Evolutionary conservation across 2,888 invertebrate genomes (phyloP), one percentile per base, ranked within the genome.

Genomic region (Stegana nigrithorax): DNA sequence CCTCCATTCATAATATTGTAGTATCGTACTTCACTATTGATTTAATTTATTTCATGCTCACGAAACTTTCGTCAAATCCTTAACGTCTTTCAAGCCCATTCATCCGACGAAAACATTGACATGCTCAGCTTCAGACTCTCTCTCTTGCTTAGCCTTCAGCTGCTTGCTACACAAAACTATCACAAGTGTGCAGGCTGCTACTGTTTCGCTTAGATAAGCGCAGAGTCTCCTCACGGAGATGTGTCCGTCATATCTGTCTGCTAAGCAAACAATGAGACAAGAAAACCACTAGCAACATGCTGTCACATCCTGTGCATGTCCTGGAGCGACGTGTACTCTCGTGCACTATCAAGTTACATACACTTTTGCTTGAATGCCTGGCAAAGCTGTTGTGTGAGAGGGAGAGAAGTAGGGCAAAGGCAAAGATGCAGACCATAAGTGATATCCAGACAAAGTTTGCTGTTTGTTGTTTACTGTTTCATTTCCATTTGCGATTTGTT

Each of bases 401-500:
- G 39, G 14, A 39, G n/a, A 39, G 39, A n/a, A 10, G 14, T 14
- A 36, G 36, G n/a, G 12, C 21, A 45, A 17, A 21, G 6, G 6
- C 8, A 6, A 21, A 45, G 12, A 45, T 21, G 45, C 12, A 6
- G 17, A 47, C n/a, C n/a, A n/a, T n/a, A n/a, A n/a, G n/a, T n/a
- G n/a, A n/a, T n/a, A n/a, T n/a, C n/a, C n/a, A n/a, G n/a, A n/a
- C n/a, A n/a, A n/a, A n/a, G n/a, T n/a, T n/a, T n/a, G n/a, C n/a
- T n/a, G n/a, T n/a, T n/a, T n/a, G n/a, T n/a, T n/a, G n/a, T 55
- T 75, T 73, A 76, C 76, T 76, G 75, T 75, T 75, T 76, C 75
- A 76, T 71, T 75, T 74, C 65, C n/a, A 70, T 59, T 63, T 63
- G 68, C 73, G 75, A 74, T 74, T 75, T 75, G 75, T 73, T 75